phyloP scores from a whole-genome alignment of 2,113 vertebrate species.

The Siniperca knerii region DNA sequence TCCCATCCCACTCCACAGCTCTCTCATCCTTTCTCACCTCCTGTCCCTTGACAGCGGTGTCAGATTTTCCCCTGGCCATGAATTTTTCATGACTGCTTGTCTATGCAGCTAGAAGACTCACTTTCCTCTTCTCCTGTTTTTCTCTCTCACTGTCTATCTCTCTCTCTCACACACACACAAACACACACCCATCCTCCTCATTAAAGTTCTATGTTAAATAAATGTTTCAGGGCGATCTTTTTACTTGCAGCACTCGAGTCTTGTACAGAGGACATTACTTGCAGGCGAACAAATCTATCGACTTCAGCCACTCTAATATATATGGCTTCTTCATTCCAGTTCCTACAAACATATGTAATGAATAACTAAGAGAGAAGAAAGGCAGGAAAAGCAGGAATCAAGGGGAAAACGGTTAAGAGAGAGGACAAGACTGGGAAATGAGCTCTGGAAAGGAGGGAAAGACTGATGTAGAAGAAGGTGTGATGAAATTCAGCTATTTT shows the following conservation, averaged over 20 bases:
- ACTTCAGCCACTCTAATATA: conserved; percentile 27
- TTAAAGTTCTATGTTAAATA: conserved; percentile 74
- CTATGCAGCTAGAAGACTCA: conserved; percentile 53
- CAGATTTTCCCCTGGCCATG: conserved; percentile 70
- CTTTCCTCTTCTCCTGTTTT: not conserved
- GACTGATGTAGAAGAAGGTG: not conserved
- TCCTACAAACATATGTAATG: not conserved
- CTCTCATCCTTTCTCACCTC: conserved; percentile 62
- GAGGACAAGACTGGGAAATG: conserved; percentile 1
- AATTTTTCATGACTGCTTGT: conserved; percentile 75
- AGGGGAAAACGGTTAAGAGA: not conserved
- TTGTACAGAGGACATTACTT: conserved; percentile 40
- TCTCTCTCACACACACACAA: not conserved
- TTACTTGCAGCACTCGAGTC: conserved; percentile 23
- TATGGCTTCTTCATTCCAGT: not conserved
- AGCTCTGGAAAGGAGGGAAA: not conserved
- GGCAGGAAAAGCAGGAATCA: not conserved
- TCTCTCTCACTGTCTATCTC: not conserved
- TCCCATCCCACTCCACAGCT: conserved; percentile 29
- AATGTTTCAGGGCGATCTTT: conserved; percentile 70
- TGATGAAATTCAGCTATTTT: conserved; percentile 6
- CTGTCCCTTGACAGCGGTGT: conserved; percentile 65
- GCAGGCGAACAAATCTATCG: conserved; percentile 43
- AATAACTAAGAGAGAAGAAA: too few relatives aligned
- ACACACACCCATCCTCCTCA: conserved; percentile 40